phyloP scores from a whole-genome alignment of 2,113 vertebrate genomes.

The Gadus chalcogrammus region DNA sequence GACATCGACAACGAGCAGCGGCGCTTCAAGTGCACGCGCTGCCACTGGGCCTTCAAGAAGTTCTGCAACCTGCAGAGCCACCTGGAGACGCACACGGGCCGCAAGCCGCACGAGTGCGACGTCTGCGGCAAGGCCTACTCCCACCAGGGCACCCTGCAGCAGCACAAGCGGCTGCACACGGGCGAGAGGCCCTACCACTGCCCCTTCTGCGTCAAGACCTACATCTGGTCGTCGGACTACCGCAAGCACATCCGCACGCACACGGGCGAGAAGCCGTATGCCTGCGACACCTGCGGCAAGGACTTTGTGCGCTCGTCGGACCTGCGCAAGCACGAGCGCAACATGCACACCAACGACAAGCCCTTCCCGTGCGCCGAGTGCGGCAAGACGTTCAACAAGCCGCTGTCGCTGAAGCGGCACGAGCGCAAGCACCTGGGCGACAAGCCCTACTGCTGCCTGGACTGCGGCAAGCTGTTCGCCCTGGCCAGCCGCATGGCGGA shows the following conservation, averaged over 20 bases:
- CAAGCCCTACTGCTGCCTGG: conserved; percentile 76
- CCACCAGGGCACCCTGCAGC: conserved; percentile 73
- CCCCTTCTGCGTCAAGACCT: conserved; percentile 70
- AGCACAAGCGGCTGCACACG: conserved; percentile 75
- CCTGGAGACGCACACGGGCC: conserved; percentile 74
- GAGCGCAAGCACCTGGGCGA: conserved; percentile 81
- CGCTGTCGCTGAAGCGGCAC: conserved; percentile 77
- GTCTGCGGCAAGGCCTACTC: conserved; percentile 73
- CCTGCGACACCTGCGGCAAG: conserved; percentile 70
- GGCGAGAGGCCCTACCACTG: conserved; percentile 74
- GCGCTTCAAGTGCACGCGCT: conserved; percentile 65
- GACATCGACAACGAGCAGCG: conserved; percentile 55
- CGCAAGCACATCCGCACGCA: conserved; percentile 74
- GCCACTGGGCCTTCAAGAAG: conserved; percentile 76
- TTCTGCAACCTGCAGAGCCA: conserved; percentile 80
- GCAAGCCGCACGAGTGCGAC: conserved; percentile 77
- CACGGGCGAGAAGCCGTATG: conserved; percentile 74
- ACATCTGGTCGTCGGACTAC: conserved; percentile 76
- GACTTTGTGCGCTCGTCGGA: conserved; percentile 76
- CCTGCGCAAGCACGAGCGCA: conserved; percentile 75
- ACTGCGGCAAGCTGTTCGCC: conserved; percentile 75
- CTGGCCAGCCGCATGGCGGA: conserved; percentile 79
- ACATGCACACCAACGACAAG: conserved; percentile 78
- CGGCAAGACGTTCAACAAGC: conserved; percentile 80
- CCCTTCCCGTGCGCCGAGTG: conserved; percentile 79